Evolutionary conservation across 1,140 invertebrate species (phyloP).

Genomic region (Rhyacophila brunnea): DNA sequence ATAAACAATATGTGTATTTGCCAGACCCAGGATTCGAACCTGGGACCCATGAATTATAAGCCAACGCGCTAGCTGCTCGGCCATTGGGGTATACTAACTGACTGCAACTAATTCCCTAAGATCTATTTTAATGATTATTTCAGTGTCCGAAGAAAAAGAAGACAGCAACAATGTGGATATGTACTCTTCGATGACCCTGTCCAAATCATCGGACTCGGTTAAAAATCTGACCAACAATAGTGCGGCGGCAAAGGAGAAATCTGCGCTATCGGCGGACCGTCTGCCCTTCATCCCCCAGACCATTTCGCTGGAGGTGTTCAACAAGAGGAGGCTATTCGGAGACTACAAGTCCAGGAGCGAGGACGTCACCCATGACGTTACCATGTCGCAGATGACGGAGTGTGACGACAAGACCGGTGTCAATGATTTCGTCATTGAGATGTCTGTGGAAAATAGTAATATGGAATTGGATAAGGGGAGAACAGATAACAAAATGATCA

Average conservation of each 20-base stretch:
- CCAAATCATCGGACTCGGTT: conserved; percentile 18
- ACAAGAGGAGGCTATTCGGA: conserved; percentile 26
- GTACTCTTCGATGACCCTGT: conserved; percentile 2
- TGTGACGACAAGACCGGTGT: too few relatives aligned
- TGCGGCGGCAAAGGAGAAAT: neutral
- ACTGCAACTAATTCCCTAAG: too few relatives aligned
- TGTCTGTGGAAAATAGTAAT: too few relatives aligned
- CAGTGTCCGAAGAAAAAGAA: conserved; percentile 29
- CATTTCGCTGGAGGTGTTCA: conserved; percentile 27
- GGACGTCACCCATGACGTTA: conserved; percentile 10
- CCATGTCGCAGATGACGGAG: neutral
- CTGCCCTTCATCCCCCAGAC: conserved; percentile 12
- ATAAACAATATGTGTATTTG: too few relatives aligned
- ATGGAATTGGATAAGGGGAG: too few relatives aligned
- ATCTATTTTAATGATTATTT: too few relatives aligned
- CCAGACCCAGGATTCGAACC: too few relatives aligned
- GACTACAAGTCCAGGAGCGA: conserved; percentile 30
- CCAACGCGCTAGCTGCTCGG: too few relatives aligned
- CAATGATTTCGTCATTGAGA: too few relatives aligned
- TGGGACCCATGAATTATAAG: too few relatives aligned
- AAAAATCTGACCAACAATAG: neutral
- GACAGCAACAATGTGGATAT: conserved; percentile 5
- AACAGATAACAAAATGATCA: too few relatives aligned
- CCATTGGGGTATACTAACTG: too few relatives aligned
- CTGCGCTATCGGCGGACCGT: conserved; percentile 8